phyloP scores from a whole-genome alignment of 2,888 invertebrate genomes.

The Drosophila mulleri region DNA sequence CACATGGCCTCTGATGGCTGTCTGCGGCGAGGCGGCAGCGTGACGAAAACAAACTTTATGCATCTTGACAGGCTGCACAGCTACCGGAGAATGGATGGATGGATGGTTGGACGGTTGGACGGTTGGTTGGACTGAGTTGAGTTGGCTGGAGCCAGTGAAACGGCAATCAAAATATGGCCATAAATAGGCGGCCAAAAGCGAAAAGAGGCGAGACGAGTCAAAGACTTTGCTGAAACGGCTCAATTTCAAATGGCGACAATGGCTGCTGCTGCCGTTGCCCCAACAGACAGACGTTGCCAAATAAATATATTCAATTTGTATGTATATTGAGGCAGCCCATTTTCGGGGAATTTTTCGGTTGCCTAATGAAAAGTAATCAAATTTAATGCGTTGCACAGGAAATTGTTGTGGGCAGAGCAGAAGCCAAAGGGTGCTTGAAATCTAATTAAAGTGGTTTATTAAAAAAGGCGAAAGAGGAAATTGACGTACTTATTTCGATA shows the following conservation, averaged over 20 bases:
- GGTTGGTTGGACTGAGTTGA: constrained; percentile 8
- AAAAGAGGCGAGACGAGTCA: constrained; percentile 9
- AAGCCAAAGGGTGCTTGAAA: neutral
- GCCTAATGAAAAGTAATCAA: constrained; percentile 47
- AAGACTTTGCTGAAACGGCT: constrained; percentile 52
- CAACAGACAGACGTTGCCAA: constrained; percentile 11
- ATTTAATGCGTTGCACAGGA: constrained; percentile 26
- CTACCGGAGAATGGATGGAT: constrained; percentile 44
- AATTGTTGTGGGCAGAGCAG: neutral
- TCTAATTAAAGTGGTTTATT: constrained; percentile 4
- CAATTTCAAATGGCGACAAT: constrained; percentile 74
- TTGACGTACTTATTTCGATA: neutral
- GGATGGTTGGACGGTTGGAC: constrained; percentile 10
- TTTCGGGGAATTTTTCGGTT: constrained; percentile 37
- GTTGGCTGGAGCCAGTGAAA: constrained; percentile 31
- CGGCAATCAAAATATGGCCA: constrained; percentile 74
- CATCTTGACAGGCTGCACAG: constrained; percentile 60
- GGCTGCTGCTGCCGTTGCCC: constrained; percentile 30
- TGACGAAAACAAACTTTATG: constrained; percentile 74
- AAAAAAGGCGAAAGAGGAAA: neutral
- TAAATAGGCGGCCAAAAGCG: constrained; percentile 64
- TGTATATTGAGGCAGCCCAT: constrained; percentile 11
- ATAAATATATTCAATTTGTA: constrained; percentile 49
- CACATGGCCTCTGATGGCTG: constrained; percentile 30
- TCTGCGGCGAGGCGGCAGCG: constrained; percentile 51